A percentile compares a stretch with the other conserved stretches of the same genome.
Conservation (phyloP, 2,888 invertebrate species). For the Rhingia campestris region DNA sequence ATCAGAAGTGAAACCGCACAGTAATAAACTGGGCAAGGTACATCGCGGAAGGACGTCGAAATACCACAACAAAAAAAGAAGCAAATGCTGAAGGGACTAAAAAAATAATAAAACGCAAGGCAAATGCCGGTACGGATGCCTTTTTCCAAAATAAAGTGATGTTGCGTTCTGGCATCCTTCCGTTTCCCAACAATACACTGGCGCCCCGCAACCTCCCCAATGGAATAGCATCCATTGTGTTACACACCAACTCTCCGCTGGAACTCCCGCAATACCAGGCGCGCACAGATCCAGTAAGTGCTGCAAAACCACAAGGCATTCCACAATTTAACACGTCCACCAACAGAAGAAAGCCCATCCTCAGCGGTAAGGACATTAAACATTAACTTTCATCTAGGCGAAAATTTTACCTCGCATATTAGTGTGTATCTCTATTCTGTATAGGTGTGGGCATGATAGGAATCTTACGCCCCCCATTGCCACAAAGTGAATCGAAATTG, state of each 20-base stretch:
- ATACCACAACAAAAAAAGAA: background rate
- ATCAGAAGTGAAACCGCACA: slow-evolving; percentile 43
- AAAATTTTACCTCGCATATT: slow-evolving; percentile 24
- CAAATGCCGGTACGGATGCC: slow-evolving; percentile 45
- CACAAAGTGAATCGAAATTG: slow-evolving; percentile 65
- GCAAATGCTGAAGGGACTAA: slow-evolving; percentile 6
- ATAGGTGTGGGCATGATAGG: background rate
- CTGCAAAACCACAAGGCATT: slow-evolving; percentile 53
- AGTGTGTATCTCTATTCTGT: background rate
- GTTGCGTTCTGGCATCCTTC: slow-evolving; percentile 45
- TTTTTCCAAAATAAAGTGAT: slow-evolving; percentile 53
- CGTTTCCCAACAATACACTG: slow-evolving; percentile 17
- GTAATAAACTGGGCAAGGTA: background rate
- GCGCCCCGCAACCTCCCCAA: background rate
- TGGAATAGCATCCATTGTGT: background rate
- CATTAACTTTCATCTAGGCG: slow-evolving; percentile 69
- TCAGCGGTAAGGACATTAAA: slow-evolving; percentile 64
- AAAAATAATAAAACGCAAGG: slow-evolving; percentile 33
- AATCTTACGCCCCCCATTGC: slow-evolving; percentile 30
- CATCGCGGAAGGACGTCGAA: background rate
- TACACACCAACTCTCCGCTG: slow-evolving; percentile 39
- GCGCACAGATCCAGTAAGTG: slow-evolving; percentile 45
- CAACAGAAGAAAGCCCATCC: slow-evolving; percentile 47
- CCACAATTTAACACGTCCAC: slow-evolving; percentile 62
- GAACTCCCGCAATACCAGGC: slow-evolving; percentile 56